These are phyloP conservation scores for Lepeophtheirus salmonis DNA, from an alignment of 1,140 invertebrate genomes.

Conservation along the genomic window DNA sequence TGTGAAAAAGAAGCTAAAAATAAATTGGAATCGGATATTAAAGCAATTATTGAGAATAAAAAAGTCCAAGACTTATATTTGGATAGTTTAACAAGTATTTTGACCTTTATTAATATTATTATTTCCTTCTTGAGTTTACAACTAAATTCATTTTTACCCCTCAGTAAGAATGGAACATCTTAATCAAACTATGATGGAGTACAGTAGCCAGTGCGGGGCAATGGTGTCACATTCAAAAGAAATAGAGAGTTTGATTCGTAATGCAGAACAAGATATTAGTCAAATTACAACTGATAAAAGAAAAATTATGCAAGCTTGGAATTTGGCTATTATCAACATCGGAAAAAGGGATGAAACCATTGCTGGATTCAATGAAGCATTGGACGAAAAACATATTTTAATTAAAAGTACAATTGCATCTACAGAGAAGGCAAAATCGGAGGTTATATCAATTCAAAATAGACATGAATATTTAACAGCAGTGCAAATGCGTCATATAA, in stretches of 20 bases:
- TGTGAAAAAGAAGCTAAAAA: background rate
- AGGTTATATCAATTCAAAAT: background rate
- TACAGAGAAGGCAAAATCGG: background rate
- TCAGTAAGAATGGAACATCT: background rate
- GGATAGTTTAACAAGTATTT: background rate
- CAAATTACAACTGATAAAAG: background rate
- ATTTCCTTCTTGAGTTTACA: background rate
- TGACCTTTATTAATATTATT: background rate
- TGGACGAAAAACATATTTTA: background rate
- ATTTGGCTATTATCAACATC: background rate
- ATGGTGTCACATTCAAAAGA: background rate
- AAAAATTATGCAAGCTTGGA: background rate
- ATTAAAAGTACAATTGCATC: background rate
- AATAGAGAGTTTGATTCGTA: background rate
- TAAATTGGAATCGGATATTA: background rate
- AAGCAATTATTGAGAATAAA: background rate
- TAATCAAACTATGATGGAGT: background rate
- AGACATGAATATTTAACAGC: background rate
- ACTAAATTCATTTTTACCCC: background rate
- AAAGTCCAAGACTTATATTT: background rate
- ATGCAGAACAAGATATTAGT: background rate
- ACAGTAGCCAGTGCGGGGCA: background rate
- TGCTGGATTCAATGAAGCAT: background rate
- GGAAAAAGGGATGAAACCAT: background rate
- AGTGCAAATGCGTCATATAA: background rate